Percentiles rank a stretch among this genome's conserved stretches.
Evolutionary conservation across 2,113 vertebrate genomes (phyloP).

Genomic region (Cryptoleucopteryx plumbea): DNA sequence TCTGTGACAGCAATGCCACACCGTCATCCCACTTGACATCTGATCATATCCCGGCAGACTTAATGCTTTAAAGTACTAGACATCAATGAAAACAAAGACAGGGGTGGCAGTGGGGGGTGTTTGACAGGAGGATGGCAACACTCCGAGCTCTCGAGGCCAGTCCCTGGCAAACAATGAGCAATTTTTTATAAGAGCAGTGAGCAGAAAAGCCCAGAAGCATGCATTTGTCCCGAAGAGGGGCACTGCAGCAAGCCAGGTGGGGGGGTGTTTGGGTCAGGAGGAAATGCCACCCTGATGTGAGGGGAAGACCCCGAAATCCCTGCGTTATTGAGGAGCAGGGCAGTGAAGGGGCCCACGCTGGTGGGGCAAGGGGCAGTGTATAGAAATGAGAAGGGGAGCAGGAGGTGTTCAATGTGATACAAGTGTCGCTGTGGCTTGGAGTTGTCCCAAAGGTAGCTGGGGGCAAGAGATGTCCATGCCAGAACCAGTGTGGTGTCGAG

Average conservation of each 20-base stretch:
- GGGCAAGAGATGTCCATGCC: background rate
- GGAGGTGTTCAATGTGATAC: background rate
- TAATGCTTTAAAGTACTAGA: background rate
- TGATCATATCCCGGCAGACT: background rate
- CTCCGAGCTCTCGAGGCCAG: background rate
- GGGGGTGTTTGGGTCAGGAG: background rate
- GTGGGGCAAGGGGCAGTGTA: background rate
- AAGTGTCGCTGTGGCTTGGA: background rate
- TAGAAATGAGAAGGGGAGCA: background rate
- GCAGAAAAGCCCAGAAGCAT: background rate
- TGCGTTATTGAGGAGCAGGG: background rate
- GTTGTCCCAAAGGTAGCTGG: background rate
- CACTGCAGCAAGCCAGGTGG: rapidly evolving
- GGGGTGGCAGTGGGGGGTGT: background rate
- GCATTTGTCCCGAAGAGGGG: background rate
- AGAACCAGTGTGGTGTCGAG: background rate
- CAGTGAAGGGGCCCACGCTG: background rate
- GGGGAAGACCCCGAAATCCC: background rate
- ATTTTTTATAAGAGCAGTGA: background rate
- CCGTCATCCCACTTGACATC: background rate
- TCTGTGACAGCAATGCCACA: background rate
- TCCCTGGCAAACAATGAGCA: background rate
- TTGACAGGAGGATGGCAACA: background rate
- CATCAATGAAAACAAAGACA: background rate
- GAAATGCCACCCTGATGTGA: background rate